Conservation (phyloP, 2,888 invertebrate species). For the Clivina fossor region DNA sequence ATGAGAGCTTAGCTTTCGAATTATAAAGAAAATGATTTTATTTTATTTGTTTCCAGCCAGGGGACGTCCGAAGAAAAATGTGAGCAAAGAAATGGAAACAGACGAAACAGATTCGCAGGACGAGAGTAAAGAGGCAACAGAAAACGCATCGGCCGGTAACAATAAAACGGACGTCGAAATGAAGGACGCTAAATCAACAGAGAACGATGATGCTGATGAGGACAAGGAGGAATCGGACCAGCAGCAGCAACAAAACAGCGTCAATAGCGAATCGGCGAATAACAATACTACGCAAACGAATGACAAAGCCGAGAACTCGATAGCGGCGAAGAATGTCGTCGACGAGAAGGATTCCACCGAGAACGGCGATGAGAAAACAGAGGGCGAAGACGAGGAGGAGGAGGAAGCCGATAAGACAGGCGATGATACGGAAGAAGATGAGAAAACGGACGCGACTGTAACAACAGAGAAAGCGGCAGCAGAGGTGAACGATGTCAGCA, state of each 20-base stretch:
- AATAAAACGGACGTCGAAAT: conserved; percentile 34
- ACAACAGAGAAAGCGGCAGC: conserved; percentile 19
- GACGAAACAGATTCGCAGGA: conserved; percentile 49
- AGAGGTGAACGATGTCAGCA: conserved; percentile 20
- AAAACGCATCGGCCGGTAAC: conserved; percentile 42
- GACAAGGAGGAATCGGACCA: conserved; percentile 28
- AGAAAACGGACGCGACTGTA: conserved; percentile 10
- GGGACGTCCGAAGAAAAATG: conserved; percentile 49
- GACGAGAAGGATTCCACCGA: conserved; percentile 41
- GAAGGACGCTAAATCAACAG: conserved; percentile 24
- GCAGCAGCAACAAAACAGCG: conserved; percentile 36
- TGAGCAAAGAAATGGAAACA: conserved; percentile 41
- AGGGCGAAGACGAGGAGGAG: conserved; percentile 44
- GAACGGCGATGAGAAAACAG: conserved; percentile 46
- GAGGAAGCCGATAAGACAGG: conserved; percentile 43
- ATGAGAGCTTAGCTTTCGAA: no score
- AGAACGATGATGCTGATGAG: conserved; percentile 23
- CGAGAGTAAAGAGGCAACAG: conserved; percentile 47
- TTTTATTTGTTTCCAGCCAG: no score
- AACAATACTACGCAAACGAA: conserved; percentile 46
- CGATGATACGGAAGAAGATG: conserved; percentile 44
- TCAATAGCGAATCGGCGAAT: conserved; percentile 45
- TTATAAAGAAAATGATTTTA: no score
- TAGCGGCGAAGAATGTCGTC: conserved; percentile 40
- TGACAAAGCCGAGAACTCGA: conserved; percentile 33